Evolutionary conservation across 2,888 invertebrate species (phyloP), one percentile per base, ranked within the genome.

Genomic region (Latrodectus elegans): DNA sequence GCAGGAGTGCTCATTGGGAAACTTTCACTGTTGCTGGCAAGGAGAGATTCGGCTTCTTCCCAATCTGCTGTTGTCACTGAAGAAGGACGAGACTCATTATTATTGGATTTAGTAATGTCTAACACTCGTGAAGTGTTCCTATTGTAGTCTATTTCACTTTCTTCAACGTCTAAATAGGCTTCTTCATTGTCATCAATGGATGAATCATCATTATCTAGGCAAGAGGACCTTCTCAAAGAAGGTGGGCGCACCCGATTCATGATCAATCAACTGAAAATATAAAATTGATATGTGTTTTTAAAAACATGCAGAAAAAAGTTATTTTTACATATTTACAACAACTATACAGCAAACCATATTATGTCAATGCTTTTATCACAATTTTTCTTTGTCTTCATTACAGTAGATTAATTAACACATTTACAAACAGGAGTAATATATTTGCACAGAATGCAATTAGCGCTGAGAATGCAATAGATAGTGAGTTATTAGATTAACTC

Each of bases 31-130:
- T 78, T 83, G 52, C 77, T 84, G 4, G 74, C 64, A 22, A 79
- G 51, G 72, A 77, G 78, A 9, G 86, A 76, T 60, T 84, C 84
- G 0, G 87, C 67, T 15, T 88, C 88, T 75, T 84, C 88, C 88
- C 88, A 88, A 9, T 88, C 88, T 11, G 78, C 75, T 15, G 83
- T 71, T 17, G 70, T 67, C 51, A 80, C 80, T 49, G 83, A 79
- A 12, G 72, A 80, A 9, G 74, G 70, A 4, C 74, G 8, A 12
- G 78, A 83, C 17, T 70, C 82, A 71, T 49, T 81, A 11, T 53
- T 60, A 14, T 60, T 17, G 12, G 15, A 55, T 8, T 52, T 22
- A 12, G 51, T 22, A 15, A n/a, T 6, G 12, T n/a, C n/a, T 60
- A n/a, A 60, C 10, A 65, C 60, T 11, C 49, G 11, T n/a, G 51